These are phyloP conservation scores for Drosophila paulistorum DNA, from an alignment of 1,140 invertebrate species.

Conservation along the genomic window DNA sequence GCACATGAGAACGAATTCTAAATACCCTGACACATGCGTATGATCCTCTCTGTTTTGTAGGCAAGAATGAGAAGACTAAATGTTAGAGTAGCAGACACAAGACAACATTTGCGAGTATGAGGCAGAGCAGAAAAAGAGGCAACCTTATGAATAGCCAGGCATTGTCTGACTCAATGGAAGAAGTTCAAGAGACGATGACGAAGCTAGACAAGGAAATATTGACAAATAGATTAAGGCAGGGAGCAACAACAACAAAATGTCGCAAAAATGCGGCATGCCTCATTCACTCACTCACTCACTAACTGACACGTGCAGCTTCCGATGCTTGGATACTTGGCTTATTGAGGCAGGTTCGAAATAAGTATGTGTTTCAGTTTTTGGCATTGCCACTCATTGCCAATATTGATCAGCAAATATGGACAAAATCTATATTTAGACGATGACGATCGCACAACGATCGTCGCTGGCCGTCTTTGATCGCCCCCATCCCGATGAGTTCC, in stretches of 20 bases:
- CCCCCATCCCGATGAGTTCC: constrained; percentile 17
- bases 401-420: constrained; percentile 79
- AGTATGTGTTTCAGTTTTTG: constrained; percentile 9
- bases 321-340: neutral
- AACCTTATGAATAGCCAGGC: constrained; percentile 68
- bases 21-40: too few relatives aligned
- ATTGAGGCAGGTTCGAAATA: constrained; percentile 66
- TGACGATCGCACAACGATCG: constrained; percentile 45
- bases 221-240: constrained; percentile 76
- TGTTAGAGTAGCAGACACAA: constrained; percentile 3
- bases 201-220: constrained; percentile 77
- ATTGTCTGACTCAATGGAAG: constrained; percentile 62
- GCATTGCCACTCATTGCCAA: constrained; percentile 62
- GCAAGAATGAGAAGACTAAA: too few relatives aligned
- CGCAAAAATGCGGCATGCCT: constrained; percentile 49
- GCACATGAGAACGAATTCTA: too few relatives aligned
- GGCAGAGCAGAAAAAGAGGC: constrained; percentile 18
- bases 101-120: neutral
- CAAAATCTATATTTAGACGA: constrained; percentile 78
- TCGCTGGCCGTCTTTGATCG: constrained; percentile 24
- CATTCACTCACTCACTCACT: constrained; percentile 45
- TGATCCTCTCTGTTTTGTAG: too few relatives aligned
- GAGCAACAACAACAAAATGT: constrained; percentile 15
- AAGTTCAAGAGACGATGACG: constrained; percentile 27
- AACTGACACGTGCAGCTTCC: constrained; percentile 49